These are phyloP conservation scores for Zalophus californianus DNA, from an alignment of 2,797 vertebrate species.

Conservation along the genomic window DNA sequence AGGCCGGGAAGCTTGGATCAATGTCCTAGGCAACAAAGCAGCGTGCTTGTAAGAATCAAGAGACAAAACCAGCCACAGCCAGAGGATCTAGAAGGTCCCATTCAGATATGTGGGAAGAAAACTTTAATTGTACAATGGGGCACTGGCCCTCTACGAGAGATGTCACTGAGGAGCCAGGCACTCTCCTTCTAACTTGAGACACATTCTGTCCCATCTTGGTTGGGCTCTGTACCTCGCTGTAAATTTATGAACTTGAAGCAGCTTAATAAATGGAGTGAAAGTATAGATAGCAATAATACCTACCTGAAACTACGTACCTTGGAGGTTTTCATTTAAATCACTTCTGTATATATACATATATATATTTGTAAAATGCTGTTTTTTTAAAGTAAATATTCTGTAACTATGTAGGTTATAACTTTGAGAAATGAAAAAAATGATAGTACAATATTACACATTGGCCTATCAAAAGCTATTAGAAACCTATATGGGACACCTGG, in stretches of 20 bases:
- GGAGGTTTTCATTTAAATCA: slow-evolving; percentile 64
- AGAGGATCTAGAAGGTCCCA: neutral
- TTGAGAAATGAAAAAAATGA: slow-evolving; percentile 26
- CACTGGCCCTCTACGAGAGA: neutral
- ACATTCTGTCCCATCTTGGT: neutral
- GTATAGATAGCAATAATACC: neutral
- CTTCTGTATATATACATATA: neutral
- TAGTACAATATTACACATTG: neutral
- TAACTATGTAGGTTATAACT: neutral
- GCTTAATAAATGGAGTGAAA: slow-evolving; percentile 58
- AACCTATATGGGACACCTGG: neutral
- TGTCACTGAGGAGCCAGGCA: neutral
- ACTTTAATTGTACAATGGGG: neutral
- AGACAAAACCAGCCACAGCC: neutral
- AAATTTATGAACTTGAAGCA: slow-evolving; percentile 47
- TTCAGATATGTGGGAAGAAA: neutral
- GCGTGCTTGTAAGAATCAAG: neutral
- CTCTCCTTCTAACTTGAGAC: neutral
- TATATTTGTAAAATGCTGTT: neutral
- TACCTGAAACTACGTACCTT: slow-evolving; percentile 55
- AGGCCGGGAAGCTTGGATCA: neutral
- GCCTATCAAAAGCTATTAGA: neutral
- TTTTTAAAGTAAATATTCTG: slow-evolving; percentile 69
- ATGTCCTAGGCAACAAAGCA: neutral
- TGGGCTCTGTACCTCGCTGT: slow-evolving; percentile 29